These are phyloP conservation scores for Steatornis caripensis DNA, from an alignment of 2,113 vertebrate genomes.

Conservation along the genomic window DNA sequence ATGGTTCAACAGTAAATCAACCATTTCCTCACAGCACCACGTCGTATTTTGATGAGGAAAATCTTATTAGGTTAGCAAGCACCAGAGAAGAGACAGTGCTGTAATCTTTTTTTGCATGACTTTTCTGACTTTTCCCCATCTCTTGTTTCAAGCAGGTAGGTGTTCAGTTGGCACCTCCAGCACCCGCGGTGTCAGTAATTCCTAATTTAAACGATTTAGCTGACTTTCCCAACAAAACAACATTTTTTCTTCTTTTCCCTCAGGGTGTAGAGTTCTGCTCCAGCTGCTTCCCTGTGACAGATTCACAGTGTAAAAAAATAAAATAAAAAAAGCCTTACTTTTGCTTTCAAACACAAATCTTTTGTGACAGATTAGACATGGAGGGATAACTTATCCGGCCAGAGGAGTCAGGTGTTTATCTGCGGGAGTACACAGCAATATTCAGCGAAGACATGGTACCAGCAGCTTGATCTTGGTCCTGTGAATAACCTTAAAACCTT, in stretches of 20 bases:
- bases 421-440: slow-evolving; percentile 15
- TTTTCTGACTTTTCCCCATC: slow-evolving; percentile 4
- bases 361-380: slow-evolving; percentile 40
- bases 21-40: background rate
- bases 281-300: slow-evolving; percentile 48
- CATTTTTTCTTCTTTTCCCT: slow-evolving; percentile 26
- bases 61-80: background rate
- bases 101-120: background rate
- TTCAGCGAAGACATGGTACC: background rate
- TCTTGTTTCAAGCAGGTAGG: background rate
- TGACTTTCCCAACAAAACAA: slow-evolving; percentile 30
- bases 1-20: background rate
- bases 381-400: slow-evolving; percentile 4
- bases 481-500: slow-evolving; percentile 37
- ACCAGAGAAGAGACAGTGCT: background rate
- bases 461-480: background rate
- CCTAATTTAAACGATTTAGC: slow-evolving; percentile 55
- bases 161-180: slow-evolving; percentile 36
- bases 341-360: slow-evolving; percentile 56
- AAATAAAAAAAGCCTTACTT: slow-evolving; percentile 16
- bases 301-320: slow-evolving; percentile 54
- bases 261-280: slow-evolving; percentile 32
- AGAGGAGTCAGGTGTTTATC: slow-evolving; percentile 39
- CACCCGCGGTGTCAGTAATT: slow-evolving; percentile 39
- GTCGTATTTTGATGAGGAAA: background rate